A percentile compares a stretch with the other conserved stretches of the same genome.
These are phyloP conservation scores for Argya squamiceps DNA, from an alignment of 2,797 vertebrate species.

Conservation along the genomic window DNA sequence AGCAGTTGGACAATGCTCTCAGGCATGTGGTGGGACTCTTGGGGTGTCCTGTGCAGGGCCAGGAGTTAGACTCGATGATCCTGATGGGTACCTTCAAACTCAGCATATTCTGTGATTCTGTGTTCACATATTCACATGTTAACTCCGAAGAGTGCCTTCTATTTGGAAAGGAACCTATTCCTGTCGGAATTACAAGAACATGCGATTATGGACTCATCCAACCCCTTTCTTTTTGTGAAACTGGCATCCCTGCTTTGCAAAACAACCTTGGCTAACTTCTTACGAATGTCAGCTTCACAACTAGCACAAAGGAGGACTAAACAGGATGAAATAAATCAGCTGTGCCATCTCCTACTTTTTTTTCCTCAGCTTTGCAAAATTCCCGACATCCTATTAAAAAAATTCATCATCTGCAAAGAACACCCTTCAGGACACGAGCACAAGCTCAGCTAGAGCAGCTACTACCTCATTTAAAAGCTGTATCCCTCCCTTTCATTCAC, in stretches of 20 bases:
- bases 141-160: neutral
- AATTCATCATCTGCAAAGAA: neutral
- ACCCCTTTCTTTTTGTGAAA: neutral
- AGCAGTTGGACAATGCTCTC: fast-evolving
- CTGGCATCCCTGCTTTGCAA: neutral
- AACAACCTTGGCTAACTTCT: neutral
- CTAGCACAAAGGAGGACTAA: neutral
- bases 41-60: neutral
- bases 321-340: neutral
- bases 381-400: neutral
- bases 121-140: neutral
- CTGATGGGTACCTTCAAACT: neutral
- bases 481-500: neutral
- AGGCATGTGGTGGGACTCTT: neutral
- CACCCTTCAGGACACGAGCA: neutral
- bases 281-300: neutral
- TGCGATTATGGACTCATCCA: neutral
- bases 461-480: neutral
- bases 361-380: neutral
- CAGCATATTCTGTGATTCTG: neutral
- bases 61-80: fast-evolving
- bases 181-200: neutral
- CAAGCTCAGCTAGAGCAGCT: neutral
- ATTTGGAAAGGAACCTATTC: neutral
- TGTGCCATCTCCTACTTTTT: neutral